phyloP scores from a whole-genome alignment of 2,797 vertebrate species.

The Rhinichthys osculus region DNA sequence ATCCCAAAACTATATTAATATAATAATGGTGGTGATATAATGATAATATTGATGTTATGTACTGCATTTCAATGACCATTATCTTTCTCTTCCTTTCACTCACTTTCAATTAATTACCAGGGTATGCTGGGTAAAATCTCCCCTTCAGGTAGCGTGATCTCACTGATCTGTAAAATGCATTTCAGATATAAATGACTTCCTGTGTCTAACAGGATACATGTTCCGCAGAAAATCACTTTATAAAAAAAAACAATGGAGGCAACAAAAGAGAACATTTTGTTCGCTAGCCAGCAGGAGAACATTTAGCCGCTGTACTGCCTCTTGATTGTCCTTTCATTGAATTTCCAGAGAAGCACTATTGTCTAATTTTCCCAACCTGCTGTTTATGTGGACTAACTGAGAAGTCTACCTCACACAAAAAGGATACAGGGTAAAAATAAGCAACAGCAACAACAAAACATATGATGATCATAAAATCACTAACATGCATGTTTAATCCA shows the following conservation, averaged over 20 bases:
- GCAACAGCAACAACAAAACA: background rate
- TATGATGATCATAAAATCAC: background rate
- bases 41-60: background rate
- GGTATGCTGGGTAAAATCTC: conserved; percentile 1
- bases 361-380: conserved; percentile 56
- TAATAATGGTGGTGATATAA: conserved; percentile 4
- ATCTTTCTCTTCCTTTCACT: background rate
- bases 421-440: conserved; percentile 6
- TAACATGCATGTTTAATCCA: background rate
- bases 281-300: conserved; percentile 35
- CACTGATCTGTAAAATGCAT: conserved; percentile 7
- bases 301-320: conserved; percentile 55
- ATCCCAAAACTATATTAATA: background rate
- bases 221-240: conserved; percentile 13
- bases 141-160: background rate
- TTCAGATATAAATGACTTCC: background rate
- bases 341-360: conserved; percentile 58
- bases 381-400: conserved; percentile 52
- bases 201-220: background rate
- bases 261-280: conserved; percentile 49
- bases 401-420: conserved; percentile 39
- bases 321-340: conserved; percentile 62
- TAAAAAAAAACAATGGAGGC: background rate
- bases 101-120: background rate
- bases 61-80: background rate